phyloP scores from a whole-genome alignment of 2,888 invertebrate species.

The Julus scanicus region DNA sequence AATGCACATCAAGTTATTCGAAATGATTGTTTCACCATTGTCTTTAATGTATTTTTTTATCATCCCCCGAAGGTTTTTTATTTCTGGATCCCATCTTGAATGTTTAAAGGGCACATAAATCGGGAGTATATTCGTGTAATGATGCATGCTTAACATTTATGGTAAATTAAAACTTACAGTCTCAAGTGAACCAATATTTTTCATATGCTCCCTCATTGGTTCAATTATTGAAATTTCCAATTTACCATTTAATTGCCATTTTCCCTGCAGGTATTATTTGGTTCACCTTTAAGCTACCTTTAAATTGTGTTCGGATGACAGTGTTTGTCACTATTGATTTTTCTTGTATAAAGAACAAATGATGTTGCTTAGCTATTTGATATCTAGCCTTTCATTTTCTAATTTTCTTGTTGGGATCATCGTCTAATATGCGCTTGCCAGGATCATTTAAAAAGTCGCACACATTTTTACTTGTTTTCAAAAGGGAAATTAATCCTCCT shows the following conservation, averaged over 20 bases:
- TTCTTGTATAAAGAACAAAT: not conserved
- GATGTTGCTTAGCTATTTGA: conserved; percentile 12
- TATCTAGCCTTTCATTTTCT: not conserved
- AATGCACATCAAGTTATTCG: too few relatives aligned
- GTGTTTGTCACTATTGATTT: conserved; percentile 28
- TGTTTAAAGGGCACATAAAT: too few relatives aligned
- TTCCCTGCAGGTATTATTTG: not conserved
- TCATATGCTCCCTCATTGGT: not conserved
- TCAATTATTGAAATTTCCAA: not conserved
- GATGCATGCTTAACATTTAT: too few relatives aligned
- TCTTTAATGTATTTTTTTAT: too few relatives aligned
- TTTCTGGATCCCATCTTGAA: too few relatives aligned
- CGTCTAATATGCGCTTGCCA: not conserved
- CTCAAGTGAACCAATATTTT: not conserved
- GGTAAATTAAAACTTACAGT: not conserved
- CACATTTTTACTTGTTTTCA: not conserved
- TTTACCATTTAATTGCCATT: not conserved
- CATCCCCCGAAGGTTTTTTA: too few relatives aligned
- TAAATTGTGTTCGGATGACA: not conserved
- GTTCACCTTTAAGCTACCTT: not conserved
- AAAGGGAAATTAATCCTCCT: not conserved
- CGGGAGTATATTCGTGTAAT: too few relatives aligned
- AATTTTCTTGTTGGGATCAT: conserved; percentile 27
- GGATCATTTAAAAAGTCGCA: not conserved
- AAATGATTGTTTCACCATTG: too few relatives aligned